A percentile compares a stretch with the other conserved stretches of the same genome.
Conservation (phyloP, 2,113 vertebrate species). For the Corythornis vintsioides region DNA sequence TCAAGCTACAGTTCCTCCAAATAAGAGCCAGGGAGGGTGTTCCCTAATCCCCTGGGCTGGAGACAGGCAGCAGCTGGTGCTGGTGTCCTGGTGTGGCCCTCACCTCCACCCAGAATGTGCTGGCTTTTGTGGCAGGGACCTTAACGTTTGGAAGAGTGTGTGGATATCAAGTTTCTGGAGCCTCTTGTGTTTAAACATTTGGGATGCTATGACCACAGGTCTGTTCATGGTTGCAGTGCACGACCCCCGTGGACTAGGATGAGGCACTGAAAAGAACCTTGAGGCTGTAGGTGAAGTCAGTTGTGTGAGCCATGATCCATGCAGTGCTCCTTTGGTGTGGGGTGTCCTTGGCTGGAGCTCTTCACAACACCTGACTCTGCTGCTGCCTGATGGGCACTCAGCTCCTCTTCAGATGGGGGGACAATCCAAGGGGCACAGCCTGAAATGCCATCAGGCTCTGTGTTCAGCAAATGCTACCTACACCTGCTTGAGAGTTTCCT, state of each 20-base stretch:
- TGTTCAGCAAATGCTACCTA: conserved; percentile 57
- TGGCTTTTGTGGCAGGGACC: neutral
- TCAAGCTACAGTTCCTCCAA: neutral
- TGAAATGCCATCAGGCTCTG: conserved; percentile 45
- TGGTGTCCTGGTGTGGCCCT: neutral
- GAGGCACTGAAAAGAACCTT: neutral
- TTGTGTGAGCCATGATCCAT: neutral
- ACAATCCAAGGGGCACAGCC: conserved; percentile 55
- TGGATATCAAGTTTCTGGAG: neutral
- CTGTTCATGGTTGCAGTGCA: neutral
- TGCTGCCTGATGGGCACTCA: conserved; percentile 48
- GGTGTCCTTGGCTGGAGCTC: conserved; percentile 50
- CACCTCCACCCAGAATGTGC: neutral
- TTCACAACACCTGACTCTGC: conserved; percentile 61
- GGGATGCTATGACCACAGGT: neutral
- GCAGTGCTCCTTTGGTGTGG: conserved; percentile 1
- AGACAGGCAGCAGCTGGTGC: neutral
- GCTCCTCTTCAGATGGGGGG: conserved; percentile 58
- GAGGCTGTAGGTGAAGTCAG: neutral
- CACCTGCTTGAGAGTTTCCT: conserved; percentile 41
- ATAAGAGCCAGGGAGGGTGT: neutral
- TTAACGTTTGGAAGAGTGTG: neutral
- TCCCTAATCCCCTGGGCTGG: neutral
- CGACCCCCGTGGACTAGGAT: neutral
- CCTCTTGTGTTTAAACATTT: neutral